Base-by-base conservation (phyloP, 2,797 vertebrate species). In the Sebastes alutus region DNA sequence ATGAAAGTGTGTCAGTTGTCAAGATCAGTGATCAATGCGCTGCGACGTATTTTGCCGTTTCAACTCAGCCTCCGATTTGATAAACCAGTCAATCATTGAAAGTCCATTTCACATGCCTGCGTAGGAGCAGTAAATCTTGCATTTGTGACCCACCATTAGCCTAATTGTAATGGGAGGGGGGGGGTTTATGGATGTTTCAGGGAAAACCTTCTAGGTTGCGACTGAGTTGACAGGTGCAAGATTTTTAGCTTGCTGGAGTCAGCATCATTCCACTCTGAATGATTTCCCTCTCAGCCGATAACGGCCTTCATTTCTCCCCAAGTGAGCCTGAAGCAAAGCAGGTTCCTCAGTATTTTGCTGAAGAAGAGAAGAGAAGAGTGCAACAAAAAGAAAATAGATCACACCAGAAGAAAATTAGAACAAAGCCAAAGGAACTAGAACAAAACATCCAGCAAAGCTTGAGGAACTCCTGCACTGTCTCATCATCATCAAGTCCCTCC, bases 191-290 rank as follows among this genome's bases (percentile, higher is more conserved):
- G 70, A 72, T 42, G 75, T 84, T 77, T 82, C 23, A 13, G 67
- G 11, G 52, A 75, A 86, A 83, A 58, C 55, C 38, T 67, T 74
- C 23, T 2, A 16, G 52, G 56, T 63, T 65, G 55, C 23, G 20
- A 81, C 25, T 23, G 65, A 60, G 77, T 78, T 88, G 88, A 87
- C 85, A 84, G 80, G 54, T 61, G 71, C 58, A 59, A 55, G 82
- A 84, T 69, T 85, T 77, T 83, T 49, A 74, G 84, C 75, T 14
- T 66, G 66, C 84, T 82, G 25, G 35, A 83, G 80, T 88, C 89
- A 85, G 87, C 84, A 85, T 25, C 76, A 59, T 49, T 85, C 23
- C 72, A 65, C 77, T 83, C 65, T 72, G 52, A 81, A 58, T 73
- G 81, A 84, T 85, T 86, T 85, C 66, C 66, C 29, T n/a, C 72